Base-by-base conservation (phyloP, 2,797 vertebrate genomes). In the Capromys pilorides region DNA sequence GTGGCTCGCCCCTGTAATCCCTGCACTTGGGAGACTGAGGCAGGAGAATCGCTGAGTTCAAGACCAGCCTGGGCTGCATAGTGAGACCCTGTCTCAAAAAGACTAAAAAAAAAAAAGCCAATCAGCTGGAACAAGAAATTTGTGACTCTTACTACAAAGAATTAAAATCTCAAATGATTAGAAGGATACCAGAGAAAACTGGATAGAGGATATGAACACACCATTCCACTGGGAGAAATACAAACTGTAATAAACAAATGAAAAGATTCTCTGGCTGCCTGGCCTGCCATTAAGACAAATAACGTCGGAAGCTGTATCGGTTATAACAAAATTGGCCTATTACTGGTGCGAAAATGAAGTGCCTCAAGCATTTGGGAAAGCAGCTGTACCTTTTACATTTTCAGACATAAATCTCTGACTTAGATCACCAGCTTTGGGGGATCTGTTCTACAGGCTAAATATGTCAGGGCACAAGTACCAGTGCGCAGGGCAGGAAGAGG, bases 101-200 rank as follows among this genome's bases (percentile, higher is more conserved):
- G n/a, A n/a, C n/a, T n/a, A n/a, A n/a, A n/a, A n/a, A n/a, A n/a
- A n/a, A n/a, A n/a, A n/a, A n/a, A n/a, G n/a, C 36, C 67, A 69
- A 22, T 10, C n/a, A 16, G 66, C 33, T 67, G 33, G 33, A 14
- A 19, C 31, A 18, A 67, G 39, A 59, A 51, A 64, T 78, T 39
- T 26, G 4, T 11, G 86, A 13, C 31, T 81, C 61, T 81, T 33
- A 89, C 22, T 36, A 28, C 22, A 66, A 78, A 57, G 79, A 84
- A 85, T 90, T 89, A 81, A 86, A 91, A 71, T 86, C 36, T 51
- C 57, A 61, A 69, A 87, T 66, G 45, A 89, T 57, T n/a, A 78
- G 45, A 36, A 66, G 45, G 39, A n/a, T 4, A 4, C 33, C 51
- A 26, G 14, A 75, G 81, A 69, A 94, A 92, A 92, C 67, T 59